These are phyloP conservation scores for Tachina fera DNA, from an alignment of 2,888 invertebrate species.

Conservation along the genomic window DNA sequence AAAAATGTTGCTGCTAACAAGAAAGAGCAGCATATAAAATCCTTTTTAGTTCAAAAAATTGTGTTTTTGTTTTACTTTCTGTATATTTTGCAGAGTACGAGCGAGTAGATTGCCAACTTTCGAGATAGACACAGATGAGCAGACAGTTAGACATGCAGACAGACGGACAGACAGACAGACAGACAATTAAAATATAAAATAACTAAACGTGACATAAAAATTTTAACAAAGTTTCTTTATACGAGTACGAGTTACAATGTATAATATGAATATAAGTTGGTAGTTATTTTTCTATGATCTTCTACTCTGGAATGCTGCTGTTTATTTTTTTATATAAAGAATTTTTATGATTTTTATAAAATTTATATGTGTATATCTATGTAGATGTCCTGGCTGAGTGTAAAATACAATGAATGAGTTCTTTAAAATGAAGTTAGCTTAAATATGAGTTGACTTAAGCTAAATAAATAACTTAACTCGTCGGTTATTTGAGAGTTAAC, in stretches of 20 bases:
- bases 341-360: constrained; percentile 16
- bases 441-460: constrained; percentile 11
- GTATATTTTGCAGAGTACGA: constrained; percentile 10
- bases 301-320: not conserved
- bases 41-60: constrained; percentile 23
- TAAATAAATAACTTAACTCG: not conserved
- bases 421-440: constrained; percentile 9
- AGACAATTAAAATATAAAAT: constrained; percentile 59
- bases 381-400: not conserved
- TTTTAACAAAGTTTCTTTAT: constrained; percentile 48
- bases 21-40: constrained; percentile 5
- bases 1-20: constrained; percentile 17
- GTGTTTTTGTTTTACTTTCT: not conserved
- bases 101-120: constrained; percentile 20
- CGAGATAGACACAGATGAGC: constrained; percentile 16
- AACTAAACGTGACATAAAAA: constrained; percentile 66
- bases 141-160: constrained; percentile 11
- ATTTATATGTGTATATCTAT: constrained; percentile 4
- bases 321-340: not conserved
- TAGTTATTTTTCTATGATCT: not conserved
- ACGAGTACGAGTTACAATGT: constrained; percentile 3
- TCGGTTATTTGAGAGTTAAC: not conserved
- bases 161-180: not conserved
- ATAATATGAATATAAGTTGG: constrained; percentile 26
- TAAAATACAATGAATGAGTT: constrained; percentile 22